Conservation (phyloP, 1,140 invertebrate species). For the Philotrypesis tridentata region DNA sequence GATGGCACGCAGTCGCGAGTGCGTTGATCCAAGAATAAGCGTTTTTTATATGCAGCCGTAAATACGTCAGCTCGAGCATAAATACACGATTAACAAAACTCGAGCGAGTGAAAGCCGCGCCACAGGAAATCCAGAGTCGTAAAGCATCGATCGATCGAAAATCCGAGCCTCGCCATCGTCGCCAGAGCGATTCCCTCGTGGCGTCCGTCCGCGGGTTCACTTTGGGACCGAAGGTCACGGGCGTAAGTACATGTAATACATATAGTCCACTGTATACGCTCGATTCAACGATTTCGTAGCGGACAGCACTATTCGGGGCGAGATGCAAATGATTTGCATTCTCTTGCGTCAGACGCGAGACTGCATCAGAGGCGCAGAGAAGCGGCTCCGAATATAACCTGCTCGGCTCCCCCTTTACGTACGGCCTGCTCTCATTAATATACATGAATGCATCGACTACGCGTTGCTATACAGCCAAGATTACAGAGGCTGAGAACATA, state of each 20-base stretch:
- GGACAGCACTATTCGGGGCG: neutral
- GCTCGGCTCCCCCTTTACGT: neutral
- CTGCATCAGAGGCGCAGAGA: too few relatives aligned
- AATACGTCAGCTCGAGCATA: too few relatives aligned
- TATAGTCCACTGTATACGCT: neutral
- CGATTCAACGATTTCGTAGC: neutral
- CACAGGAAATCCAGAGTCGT: too few relatives aligned
- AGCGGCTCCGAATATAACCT: neutral
- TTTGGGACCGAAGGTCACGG: neutral
- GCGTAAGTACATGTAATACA: neutral
- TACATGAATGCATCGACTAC: neutral
- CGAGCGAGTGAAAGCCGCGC: too few relatives aligned
- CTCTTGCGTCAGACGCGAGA: slow-evolving; percentile 12
- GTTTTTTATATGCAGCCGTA: too few relatives aligned
- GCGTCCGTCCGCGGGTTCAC: neutral
- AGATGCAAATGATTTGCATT: slow-evolving; percentile 22
- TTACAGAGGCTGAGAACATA: slow-evolving; percentile 4
- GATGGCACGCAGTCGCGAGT: too few relatives aligned
- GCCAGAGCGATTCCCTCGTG: neutral
- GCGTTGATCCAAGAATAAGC: too few relatives aligned
- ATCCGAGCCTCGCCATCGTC: neutral
- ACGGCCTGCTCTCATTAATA: neutral
- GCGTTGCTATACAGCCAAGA: neutral
- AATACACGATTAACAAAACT: too few relatives aligned
- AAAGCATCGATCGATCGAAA: neutral